These are phyloP conservation scores for Sinocyclocheilus anophthalmus DNA, from an alignment of 2,113 vertebrate genomes.

Conservation along the genomic window DNA sequence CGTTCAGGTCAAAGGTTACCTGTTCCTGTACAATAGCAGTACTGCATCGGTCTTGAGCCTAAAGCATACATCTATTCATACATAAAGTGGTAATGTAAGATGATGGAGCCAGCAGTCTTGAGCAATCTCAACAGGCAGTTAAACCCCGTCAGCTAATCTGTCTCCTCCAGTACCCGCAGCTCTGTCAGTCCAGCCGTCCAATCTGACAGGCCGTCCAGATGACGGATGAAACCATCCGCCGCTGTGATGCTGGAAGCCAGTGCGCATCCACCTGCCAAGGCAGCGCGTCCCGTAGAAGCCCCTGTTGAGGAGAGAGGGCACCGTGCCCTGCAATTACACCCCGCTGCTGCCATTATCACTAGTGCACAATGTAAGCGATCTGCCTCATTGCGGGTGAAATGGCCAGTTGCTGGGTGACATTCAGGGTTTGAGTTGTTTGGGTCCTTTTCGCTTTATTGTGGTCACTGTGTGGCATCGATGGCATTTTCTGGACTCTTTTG, in stretches of 20 bases:
- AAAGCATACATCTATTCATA: not conserved
- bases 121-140: not conserved
- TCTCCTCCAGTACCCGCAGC: not conserved
- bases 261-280: slow-evolving; percentile 6
- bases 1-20: not conserved
- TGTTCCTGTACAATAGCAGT: not conserved
- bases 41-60: not conserved
- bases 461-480: not conserved
- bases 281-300: not conserved
- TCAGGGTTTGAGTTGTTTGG: slow-evolving; percentile 35
- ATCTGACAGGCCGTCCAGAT: not conserved
- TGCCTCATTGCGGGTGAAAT: slow-evolving; percentile 45
- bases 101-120: not conserved
- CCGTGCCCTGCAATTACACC: slow-evolving; percentile 13
- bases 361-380: slow-evolving; percentile 1
- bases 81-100: not conserved
- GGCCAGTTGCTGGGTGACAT: slow-evolving; percentile 50
- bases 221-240: not conserved
- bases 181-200: not conserved
- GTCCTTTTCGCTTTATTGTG: not conserved
- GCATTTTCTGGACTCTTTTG: not conserved
- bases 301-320: not conserved
- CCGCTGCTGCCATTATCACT: slow-evolving; percentile 28
- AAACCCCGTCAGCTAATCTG: not conserved
- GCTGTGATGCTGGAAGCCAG: not conserved